Conservation (phyloP, 2,888 invertebrate species). For the Hartigia nigra region DNA sequence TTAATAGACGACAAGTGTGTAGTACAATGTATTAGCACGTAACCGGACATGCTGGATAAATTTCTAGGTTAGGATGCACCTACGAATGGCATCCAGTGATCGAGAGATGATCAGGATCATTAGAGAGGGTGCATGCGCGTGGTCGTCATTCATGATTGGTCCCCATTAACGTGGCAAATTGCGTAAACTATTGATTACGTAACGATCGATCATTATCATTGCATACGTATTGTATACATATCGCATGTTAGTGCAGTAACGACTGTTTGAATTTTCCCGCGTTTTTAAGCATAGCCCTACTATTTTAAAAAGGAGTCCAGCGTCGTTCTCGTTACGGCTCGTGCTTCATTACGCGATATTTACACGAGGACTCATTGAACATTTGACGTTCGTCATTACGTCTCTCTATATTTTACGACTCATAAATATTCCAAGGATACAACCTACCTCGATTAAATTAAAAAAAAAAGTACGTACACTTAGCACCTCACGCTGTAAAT, state of each 20-base stretch:
- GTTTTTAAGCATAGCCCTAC: neutral
- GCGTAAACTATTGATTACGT: conserved; percentile 39
- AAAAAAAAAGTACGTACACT: neutral
- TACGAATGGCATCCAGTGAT: conserved; percentile 20
- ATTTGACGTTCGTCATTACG: neutral
- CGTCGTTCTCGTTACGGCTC: neutral
- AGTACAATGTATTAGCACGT: neutral
- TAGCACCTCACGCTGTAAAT: neutral
- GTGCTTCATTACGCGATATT: neutral
- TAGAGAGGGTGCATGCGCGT: conserved; percentile 29
- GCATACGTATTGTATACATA: neutral
- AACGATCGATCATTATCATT: conserved; percentile 38
- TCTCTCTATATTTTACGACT: neutral
- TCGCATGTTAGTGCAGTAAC: neutral
- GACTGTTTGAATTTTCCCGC: neutral
- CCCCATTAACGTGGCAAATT: conserved; percentile 36
- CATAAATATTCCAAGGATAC: neutral
- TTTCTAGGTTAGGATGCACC: conserved; percentile 22
- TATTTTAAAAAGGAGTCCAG: neutral
- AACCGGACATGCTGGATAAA: neutral
- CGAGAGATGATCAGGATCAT: conserved; percentile 30
- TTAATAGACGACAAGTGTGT: neutral
- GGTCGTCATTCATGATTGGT: conserved; percentile 39
- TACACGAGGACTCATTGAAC: neutral
- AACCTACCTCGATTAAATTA: neutral